A percentile compares a stretch with the other conserved stretches of the same genome.
These are phyloP conservation scores for Manis javanica DNA, from an alignment of 2,797 vertebrate species.

Conservation along the genomic window DNA sequence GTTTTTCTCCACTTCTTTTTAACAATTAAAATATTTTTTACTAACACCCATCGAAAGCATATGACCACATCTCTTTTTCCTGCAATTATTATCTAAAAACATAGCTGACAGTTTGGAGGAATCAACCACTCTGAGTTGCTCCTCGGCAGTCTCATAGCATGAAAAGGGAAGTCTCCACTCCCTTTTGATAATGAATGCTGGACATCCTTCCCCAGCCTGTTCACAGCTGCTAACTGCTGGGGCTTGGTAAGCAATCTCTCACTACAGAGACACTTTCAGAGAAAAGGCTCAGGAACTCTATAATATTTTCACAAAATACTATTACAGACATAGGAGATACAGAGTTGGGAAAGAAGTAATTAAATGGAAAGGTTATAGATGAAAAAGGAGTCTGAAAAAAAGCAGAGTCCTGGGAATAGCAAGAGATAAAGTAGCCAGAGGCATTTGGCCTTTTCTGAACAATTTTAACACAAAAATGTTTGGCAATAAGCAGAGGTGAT, in stretches of 20 bases:
- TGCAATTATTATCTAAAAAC: neutral
- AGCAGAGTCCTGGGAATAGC: conserved; percentile 30
- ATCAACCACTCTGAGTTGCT: neutral
- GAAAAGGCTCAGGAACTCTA: conserved; percentile 41
- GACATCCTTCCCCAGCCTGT: neutral
- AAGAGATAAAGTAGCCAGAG: conserved; percentile 59
- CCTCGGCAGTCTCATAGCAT: rapidly evolving
- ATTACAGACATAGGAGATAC: neutral
- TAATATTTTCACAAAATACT: conserved; percentile 63
- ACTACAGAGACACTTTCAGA: neutral
- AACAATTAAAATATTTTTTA: neutral
- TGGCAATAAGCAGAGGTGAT: neutral
- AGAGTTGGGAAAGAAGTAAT: conserved; percentile 64
- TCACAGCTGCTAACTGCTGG: neutral
- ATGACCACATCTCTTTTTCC: neutral
- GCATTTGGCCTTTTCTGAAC: conserved; percentile 59
- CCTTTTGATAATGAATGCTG: neutral
- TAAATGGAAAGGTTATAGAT: conserved; percentile 75
- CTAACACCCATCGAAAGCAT: neutral
- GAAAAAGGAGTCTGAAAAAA: conserved; percentile 23
- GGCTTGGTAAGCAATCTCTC: neutral
- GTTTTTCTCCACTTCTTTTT: neutral
- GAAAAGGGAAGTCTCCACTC: neutral
- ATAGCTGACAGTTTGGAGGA: neutral
- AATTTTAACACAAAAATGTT: conserved; percentile 30